These are phyloP conservation scores for Anthopleura sola DNA, from an alignment of 64 coral and sea anemone species.

Conservation along the genomic window DNA sequence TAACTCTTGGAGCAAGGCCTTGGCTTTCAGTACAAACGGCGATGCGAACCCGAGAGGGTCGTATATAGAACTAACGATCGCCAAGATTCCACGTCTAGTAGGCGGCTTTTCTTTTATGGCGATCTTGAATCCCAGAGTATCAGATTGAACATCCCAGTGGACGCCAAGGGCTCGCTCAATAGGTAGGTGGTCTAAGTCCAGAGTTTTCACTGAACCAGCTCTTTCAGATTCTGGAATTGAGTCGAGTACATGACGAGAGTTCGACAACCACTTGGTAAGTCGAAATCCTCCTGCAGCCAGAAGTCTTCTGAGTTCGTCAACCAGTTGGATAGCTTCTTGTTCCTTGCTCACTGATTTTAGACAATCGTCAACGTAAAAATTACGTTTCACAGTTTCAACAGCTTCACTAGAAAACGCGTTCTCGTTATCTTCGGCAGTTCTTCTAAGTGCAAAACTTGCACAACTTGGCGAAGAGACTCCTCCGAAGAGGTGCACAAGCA, in stretches of 20 bases:
- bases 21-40: slow-evolving; percentile 19
- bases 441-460: slow-evolving; percentile 46
- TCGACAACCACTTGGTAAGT: slow-evolving; percentile 46
- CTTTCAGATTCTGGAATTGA: slow-evolving; percentile 28
- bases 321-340: not conserved
- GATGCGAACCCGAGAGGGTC: slow-evolving; percentile 30
- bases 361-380: slow-evolving; percentile 11
- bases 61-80: slow-evolving; percentile 24
- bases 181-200: slow-evolving; percentile 30
- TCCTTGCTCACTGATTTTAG: not conserved
- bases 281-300: slow-evolving; percentile 12
- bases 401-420: slow-evolving; percentile 11
- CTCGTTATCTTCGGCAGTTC: slow-evolving; percentile 20
- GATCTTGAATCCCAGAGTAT: slow-evolving; percentile 24
- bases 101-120: not conserved
- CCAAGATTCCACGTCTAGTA: not conserved
- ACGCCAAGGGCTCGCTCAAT: slow-evolving; percentile 21
- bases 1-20: slow-evolving; percentile 40
- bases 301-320: slow-evolving; percentile 4
- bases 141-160: slow-evolving; percentile 4
- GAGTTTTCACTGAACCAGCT: slow-evolving; percentile 8
- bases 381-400: slow-evolving; percentile 32
- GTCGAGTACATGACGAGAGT: slow-evolving; percentile 18
- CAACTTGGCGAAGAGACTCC: slow-evolving; percentile 48
- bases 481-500: slow-evolving; percentile 66